Evolutionary conservation across 2,888 invertebrate species (phyloP).

Genomic region (Shargacucullia verbasci): DNA sequence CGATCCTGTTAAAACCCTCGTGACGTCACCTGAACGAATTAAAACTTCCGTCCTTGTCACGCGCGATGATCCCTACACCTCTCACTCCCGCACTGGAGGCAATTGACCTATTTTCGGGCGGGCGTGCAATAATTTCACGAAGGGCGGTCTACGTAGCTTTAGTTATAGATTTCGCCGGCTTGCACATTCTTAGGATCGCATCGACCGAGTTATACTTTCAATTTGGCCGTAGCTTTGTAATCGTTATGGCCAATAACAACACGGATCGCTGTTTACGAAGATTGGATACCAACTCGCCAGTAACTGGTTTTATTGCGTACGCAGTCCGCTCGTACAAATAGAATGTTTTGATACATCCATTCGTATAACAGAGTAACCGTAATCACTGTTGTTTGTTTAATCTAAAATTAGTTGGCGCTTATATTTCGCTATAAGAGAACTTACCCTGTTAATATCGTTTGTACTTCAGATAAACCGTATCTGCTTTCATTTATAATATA

Average conservation of each 20-base stretch:
- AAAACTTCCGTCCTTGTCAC: conserved; percentile 76
- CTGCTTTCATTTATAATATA: conserved; percentile 33
- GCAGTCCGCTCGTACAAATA: conserved; percentile 52
- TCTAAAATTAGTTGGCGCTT: conserved; percentile 65
- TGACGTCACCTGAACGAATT: conserved; percentile 88
- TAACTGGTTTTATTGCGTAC: conserved; percentile 64
- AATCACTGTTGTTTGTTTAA: conserved; percentile 72
- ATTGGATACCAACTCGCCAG: conserved; percentile 63
- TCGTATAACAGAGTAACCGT: conserved; percentile 56
- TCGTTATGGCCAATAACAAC: conserved; percentile 68
- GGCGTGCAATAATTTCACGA: conserved; percentile 85
- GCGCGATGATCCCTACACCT: conserved; percentile 67
- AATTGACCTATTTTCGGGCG: conserved; percentile 88
- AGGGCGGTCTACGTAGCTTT: conserved; percentile 75
- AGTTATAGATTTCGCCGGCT: conserved; percentile 74
- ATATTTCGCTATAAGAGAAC: conserved; percentile 60
- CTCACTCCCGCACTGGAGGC: conserved; percentile 79
- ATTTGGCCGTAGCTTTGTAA: conserved; percentile 64
- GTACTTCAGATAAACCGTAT: conserved; percentile 51
- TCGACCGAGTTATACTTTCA: conserved; percentile 69
- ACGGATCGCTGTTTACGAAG: conserved; percentile 63
- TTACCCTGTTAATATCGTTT: conserved; percentile 58
- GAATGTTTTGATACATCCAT: conserved; percentile 54
- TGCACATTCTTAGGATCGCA: conserved; percentile 76
- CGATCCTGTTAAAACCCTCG: conserved; percentile 78